A percentile compares a stretch with the other conserved stretches of the same genome.
Evolutionary conservation across 1,140 invertebrate species (phyloP).

Genomic region (Theocolax elegans): DNA sequence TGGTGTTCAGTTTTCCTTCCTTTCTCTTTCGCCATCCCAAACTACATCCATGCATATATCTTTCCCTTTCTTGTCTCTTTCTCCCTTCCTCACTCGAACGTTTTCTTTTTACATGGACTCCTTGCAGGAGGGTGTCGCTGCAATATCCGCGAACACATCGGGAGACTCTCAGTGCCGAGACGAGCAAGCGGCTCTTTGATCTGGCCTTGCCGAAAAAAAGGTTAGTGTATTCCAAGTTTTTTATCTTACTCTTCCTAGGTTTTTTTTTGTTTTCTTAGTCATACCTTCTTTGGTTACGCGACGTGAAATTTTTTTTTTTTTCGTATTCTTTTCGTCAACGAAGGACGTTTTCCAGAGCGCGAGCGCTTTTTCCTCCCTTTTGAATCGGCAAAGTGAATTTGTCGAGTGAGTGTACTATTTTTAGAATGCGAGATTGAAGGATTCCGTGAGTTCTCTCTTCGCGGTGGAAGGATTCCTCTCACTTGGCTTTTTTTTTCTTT

Average conservation of each 20-base stretch:
- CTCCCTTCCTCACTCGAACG: background rate
- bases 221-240: slow-evolving; percentile 27
- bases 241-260: background rate
- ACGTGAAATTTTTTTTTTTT: background rate
- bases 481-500: no score
- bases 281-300: no score
- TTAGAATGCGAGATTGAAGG: background rate
- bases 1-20: background rate
- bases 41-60: no score
- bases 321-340: background rate
- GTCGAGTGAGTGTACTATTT: background rate
- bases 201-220: slow-evolving; percentile 54
- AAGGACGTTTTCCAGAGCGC: background rate
- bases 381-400: slow-evolving; percentile 1
- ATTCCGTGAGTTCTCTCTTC: background rate
- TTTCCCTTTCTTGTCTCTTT: background rate
- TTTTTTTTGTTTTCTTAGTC: no score
- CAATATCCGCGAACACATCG: slow-evolving; percentile 43
- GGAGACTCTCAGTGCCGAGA: slow-evolving; percentile 32
- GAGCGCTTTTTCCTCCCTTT: background rate
- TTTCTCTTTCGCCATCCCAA: background rate
- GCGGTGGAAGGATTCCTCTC: background rate
- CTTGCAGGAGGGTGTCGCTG: slow-evolving; percentile 44
- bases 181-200: slow-evolving; percentile 51
- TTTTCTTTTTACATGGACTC: background rate